Percentiles rank a stretch among this genome's conserved stretches.
phyloP scores from a whole-genome alignment of 2,113 vertebrate species.

The Phycodurus eques region DNA sequence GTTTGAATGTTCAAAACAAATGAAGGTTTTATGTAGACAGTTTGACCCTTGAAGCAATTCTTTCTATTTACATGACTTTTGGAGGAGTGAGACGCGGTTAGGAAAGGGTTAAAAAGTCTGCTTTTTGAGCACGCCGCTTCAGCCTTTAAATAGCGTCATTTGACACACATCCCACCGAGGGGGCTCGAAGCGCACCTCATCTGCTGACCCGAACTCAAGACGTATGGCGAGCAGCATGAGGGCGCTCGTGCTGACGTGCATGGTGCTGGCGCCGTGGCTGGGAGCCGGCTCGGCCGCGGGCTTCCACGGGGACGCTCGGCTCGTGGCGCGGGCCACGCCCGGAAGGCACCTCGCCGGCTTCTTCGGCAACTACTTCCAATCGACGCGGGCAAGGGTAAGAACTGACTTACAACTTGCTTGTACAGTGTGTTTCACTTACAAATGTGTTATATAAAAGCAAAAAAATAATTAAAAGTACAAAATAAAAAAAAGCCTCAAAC shows the following conservation, averaged over 20 bases:
- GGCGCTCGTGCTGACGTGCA: constrained; percentile 70
- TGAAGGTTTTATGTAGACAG: too few species aligned
- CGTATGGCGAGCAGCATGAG: constrained; percentile 59
- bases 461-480: neutral
- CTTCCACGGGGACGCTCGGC: constrained; percentile 24
- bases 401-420: neutral
- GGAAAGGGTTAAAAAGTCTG: neutral
- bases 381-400: constrained; percentile 64
- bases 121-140: constrained; percentile 31
- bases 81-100: neutral
- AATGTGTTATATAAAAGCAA: neutral
- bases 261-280: constrained; percentile 76
- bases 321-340: constrained; percentile 44
- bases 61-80: neutral
- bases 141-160: constrained; percentile 94
- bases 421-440: neutral
- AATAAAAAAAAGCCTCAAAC: neutral
- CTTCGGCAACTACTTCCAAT: constrained; percentile 42
- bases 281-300: constrained; percentile 61
- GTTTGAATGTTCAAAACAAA: too few species aligned
- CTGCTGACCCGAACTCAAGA: constrained; percentile 41
- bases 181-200: constrained; percentile 54
- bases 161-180: constrained; percentile 74
- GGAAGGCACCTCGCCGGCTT: constrained; percentile 35
- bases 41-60: too few species aligned